Conservation (phyloP, 1,140 invertebrate species). For the Ceratoteleas bidentatus region DNA sequence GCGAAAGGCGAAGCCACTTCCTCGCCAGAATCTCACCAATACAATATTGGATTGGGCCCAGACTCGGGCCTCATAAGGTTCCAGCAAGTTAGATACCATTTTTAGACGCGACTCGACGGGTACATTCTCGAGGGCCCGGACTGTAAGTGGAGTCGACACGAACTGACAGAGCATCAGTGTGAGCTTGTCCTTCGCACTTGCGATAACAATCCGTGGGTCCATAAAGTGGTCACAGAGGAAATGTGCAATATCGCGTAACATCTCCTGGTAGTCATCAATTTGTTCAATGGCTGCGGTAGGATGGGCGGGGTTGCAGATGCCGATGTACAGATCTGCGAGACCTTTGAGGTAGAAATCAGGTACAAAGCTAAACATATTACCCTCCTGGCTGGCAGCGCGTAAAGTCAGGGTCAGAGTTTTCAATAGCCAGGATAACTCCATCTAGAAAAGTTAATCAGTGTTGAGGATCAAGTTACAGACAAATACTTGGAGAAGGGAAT, state of each 20-base stretch:
- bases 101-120: conserved; percentile 79
- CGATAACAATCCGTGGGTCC: conserved; percentile 88
- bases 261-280: conserved; percentile 81
- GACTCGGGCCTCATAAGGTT: conserved; percentile 90
- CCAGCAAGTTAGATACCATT: conserved; percentile 86
- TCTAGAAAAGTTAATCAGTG: conserved; percentile 79
- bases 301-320: conserved; percentile 84
- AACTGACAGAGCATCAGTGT: conserved; percentile 89
- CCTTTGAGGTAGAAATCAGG: conserved; percentile 91
- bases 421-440: conserved; percentile 84
- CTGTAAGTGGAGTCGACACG: conserved; percentile 83
- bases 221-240: conserved; percentile 90
- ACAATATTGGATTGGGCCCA: conserved; percentile 95
- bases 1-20: conserved; percentile 90
- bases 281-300: conserved; percentile 84
- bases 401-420: conserved; percentile 83
- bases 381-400: conserved; percentile 83
- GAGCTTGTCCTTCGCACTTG: conserved; percentile 88
- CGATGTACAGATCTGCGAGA: conserved; percentile 85
- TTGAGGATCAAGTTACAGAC: conserved; percentile 69
- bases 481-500: neutral
- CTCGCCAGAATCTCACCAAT: conserved; percentile 91
- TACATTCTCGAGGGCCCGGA: conserved; percentile 85
- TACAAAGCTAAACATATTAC: conserved; percentile 88
- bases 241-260: conserved; percentile 85